Base-by-base conservation (phyloP, 2,113 vertebrate species). In the Phalacrocorax brasilianus region DNA sequence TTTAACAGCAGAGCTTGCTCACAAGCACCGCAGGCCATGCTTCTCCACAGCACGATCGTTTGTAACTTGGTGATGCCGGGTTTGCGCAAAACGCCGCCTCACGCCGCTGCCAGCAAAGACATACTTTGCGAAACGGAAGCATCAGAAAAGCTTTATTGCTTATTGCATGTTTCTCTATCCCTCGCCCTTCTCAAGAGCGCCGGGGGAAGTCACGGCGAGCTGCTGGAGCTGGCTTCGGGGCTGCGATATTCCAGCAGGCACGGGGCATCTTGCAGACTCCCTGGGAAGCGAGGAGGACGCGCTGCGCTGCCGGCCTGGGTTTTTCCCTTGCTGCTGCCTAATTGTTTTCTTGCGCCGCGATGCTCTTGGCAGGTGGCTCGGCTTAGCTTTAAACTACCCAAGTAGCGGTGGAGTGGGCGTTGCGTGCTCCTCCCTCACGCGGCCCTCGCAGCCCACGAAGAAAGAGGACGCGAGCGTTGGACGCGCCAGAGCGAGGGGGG, bases 401-500 rank as follows among this genome's bases (percentile, higher is more conserved):
- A 26, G 12, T 6, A 3, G 5, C 5, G 14, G 50, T 10, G 49
- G 7, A 6, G 5, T 35, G 14, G 4, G 45, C 0, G 23, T 10
- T 11, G 6, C 6, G 4, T 14, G n/a, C 50, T 30, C 20, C 42
- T 19, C 33, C 17, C 59, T 32, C 4, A 0, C 3, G 32, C 1
- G 13, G 44, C 53, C 27, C 40, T 40, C 20, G 40, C 47, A 49
- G 21, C 42, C 59, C 26, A 4, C 17, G 1, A 7, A 24, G 68
- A 10, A n/a, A 4, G 8, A 3, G 13, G 35, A n/a, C 12, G 15
- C 1, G 8, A 8, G 21, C 2, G 28, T 5, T 11, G 24, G 11
- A 4, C 12, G 1, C 35, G 1, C 18, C 9, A 14, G 33, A 20
- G 11, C 9, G 1, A 21, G 53, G 42, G 8, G 6, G 23, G 3